phyloP scores from a whole-genome alignment of 2,113 vertebrate species.

The Nettapus auritus region DNA sequence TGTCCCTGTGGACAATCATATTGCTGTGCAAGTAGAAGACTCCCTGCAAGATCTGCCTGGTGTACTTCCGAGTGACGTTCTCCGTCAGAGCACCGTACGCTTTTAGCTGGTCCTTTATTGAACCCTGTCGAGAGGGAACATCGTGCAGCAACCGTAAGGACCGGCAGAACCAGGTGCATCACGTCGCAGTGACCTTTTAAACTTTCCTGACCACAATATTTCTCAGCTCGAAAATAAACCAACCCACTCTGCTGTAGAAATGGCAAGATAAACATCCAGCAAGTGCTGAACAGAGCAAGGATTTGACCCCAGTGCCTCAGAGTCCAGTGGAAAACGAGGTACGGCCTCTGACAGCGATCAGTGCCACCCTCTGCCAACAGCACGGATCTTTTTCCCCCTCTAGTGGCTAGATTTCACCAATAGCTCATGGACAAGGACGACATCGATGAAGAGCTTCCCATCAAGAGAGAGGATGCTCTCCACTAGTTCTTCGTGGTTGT shows the following conservation, averaged over 20 bases:
- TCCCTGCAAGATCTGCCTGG: constrained; percentile 90
- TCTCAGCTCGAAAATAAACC: background rate
- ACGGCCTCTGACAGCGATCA: fast-evolving
- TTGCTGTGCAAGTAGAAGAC: constrained; percentile 93
- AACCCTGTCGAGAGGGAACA: constrained; percentile 77
- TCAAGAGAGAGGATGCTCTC: background rate
- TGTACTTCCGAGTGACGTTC: constrained; percentile 90
- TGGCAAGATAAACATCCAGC: background rate
- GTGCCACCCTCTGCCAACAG: background rate
- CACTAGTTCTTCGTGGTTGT: background rate
- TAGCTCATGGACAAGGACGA: background rate
- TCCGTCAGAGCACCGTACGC: constrained; percentile 90
- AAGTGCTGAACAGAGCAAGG: background rate
- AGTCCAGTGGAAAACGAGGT: background rate
- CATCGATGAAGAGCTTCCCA: background rate
- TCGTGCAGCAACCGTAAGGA: fast-evolving
- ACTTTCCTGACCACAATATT: background rate
- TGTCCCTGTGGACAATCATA: constrained; percentile 94
- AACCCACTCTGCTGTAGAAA: background rate
- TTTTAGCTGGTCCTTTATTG: constrained; percentile 92
- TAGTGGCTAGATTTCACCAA: constrained; percentile 18
- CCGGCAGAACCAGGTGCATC: background rate
- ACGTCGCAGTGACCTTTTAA: background rate
- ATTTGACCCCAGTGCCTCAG: fast-evolving
- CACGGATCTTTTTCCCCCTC: constrained; percentile 28